A percentile compares a stretch with the other conserved stretches of the same genome.
Conservation (phyloP, 1,140 invertebrate species). For the Zeugodacus cucurbitae region DNA sequence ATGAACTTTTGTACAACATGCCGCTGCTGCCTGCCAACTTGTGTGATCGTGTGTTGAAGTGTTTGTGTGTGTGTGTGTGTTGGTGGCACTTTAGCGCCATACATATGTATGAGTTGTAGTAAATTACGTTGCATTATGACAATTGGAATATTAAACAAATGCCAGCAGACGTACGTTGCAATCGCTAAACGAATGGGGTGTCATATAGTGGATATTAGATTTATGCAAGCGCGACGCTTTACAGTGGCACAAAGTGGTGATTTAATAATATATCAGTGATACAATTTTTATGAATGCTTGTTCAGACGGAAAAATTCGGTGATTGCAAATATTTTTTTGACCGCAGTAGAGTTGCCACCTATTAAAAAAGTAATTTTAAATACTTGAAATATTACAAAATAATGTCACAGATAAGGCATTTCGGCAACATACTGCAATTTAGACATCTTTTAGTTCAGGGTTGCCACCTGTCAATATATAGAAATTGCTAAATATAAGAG, state of each 20-base stretch:
- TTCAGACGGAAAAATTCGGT: too few relatives aligned
- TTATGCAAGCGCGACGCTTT: not conserved
- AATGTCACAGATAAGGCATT: too few relatives aligned
- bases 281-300: too few relatives aligned
- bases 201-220: not conserved
- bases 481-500: too few relatives aligned
- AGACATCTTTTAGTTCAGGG: too few relatives aligned
- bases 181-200: not conserved
- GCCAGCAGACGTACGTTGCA: not conserved
- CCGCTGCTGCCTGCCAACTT: not conserved
- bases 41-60: not conserved
- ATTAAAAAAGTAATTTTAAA: too few relatives aligned
- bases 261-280: too few relatives aligned
- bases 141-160: conserved; percentile 33
- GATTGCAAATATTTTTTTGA: too few relatives aligned
- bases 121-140: conserved; percentile 18
- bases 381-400: too few relatives aligned
- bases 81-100: not conserved
- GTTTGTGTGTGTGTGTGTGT: not conserved
- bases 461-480: too few relatives aligned
- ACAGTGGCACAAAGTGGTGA: not conserved
- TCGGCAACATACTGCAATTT: too few relatives aligned
- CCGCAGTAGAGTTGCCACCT: too few relatives aligned
- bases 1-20: not conserved
- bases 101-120: not conserved